phyloP scores from a whole-genome alignment of 2,888 invertebrate species.

The Phalera bucephala region DNA sequence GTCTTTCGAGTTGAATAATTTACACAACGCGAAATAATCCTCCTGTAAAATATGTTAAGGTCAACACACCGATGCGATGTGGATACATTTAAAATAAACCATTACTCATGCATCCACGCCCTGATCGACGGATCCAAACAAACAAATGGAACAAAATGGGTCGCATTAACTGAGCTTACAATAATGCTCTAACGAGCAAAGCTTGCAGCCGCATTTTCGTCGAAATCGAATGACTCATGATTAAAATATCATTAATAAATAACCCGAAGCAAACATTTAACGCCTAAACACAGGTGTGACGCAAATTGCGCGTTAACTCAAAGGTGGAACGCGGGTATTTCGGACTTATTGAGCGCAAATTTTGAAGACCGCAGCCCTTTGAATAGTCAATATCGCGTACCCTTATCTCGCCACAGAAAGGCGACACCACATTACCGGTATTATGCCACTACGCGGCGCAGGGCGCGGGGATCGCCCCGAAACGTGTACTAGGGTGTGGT shows the following conservation, averaged over 20 bases:
- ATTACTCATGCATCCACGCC: conserved; percentile 21
- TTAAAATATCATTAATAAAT: conserved; percentile 47
- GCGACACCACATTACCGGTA: conserved; percentile 82
- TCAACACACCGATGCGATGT: background rate
- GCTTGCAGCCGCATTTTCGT: conserved; percentile 39
- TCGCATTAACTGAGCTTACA: conserved; percentile 37
- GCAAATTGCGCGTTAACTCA: conserved; percentile 53
- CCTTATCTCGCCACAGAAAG: conserved; percentile 82
- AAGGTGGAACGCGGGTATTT: conserved; percentile 66
- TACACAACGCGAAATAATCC: background rate
- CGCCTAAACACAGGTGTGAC: conserved; percentile 34
- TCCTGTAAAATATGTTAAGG: background rate
- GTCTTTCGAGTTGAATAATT: conserved; percentile 13
- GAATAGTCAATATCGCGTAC: conserved; percentile 83
- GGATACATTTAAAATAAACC: conserved; percentile 6
- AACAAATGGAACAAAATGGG: conserved; percentile 35
- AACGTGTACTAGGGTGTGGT: conserved; percentile 51
- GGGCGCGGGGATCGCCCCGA: conserved; percentile 32
- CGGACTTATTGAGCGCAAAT: conserved; percentile 80
- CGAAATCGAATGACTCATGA: conserved; percentile 38
- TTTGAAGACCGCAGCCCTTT: conserved; percentile 82
- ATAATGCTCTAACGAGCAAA: conserved; percentile 44
- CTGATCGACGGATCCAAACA: conserved; percentile 18
- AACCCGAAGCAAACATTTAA: conserved; percentile 18
- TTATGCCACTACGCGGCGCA: conserved; percentile 60